Evolutionary conservation across 1,140 invertebrate genomes (phyloP).

Genomic region (Heterodera schachtii): DNA sequence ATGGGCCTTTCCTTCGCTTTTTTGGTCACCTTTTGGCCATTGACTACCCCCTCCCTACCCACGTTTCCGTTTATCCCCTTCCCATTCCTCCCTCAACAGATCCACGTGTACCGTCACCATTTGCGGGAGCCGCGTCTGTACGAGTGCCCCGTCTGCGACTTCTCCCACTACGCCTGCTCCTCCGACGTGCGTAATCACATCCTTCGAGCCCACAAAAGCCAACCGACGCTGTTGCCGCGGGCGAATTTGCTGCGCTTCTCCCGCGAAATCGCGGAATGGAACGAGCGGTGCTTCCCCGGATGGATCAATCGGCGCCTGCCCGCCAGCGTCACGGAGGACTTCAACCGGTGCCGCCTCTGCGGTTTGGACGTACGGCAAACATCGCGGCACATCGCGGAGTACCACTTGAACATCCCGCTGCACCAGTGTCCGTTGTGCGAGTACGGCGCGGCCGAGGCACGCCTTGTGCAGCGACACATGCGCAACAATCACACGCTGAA

Average conservation of each 20-base stretch:
- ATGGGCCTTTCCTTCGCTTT: too few species aligned
- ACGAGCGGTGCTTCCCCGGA: conserved; percentile 58
- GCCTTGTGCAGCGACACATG: conserved; percentile 56
- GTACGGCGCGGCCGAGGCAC: conserved; percentile 54
- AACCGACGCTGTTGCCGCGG: conserved; percentile 45
- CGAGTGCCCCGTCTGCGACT: conserved; percentile 57
- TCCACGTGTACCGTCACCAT: conserved; percentile 59
- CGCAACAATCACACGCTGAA: conserved; percentile 56
- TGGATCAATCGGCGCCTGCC: conserved; percentile 58
- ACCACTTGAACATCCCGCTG: conserved; percentile 50
- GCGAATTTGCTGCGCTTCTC: conserved; percentile 50
- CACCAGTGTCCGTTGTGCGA: conserved; percentile 59
- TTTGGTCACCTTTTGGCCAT: too few species aligned
- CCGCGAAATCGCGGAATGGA: conserved; percentile 55
- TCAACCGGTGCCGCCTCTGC: conserved; percentile 56
- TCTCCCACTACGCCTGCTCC: conserved; percentile 55
- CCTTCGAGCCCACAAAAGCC: conserved; percentile 45
- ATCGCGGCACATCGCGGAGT: conserved; percentile 54
- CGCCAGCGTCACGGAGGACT: conserved; percentile 49
- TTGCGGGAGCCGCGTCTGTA: conserved; percentile 51
- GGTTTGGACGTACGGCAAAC: conserved; percentile 57
- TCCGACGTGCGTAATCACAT: conserved; percentile 49
- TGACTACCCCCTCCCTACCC: too few species aligned
- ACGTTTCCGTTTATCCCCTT: neutral
- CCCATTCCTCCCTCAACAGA: conserved; percentile 31